Conservation (phyloP, 2,888 invertebrate species). For the Yponomeuta malinellus region DNA sequence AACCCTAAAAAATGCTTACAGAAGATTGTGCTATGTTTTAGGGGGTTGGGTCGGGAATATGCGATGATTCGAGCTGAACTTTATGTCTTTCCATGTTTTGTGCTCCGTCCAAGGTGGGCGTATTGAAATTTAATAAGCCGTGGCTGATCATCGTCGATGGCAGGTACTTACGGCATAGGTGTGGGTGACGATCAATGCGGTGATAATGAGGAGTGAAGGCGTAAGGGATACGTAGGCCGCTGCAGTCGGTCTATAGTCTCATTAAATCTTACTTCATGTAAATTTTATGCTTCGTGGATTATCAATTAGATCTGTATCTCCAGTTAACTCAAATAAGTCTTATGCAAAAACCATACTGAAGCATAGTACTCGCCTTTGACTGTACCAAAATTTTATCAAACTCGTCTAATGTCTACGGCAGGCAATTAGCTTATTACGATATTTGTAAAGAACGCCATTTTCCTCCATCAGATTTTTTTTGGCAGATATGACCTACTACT, state of each 20-base stretch:
- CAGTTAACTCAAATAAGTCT: too few species aligned
- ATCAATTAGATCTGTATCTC: neutral
- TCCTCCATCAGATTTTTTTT: too few species aligned
- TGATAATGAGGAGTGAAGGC: slow-evolving; percentile 10
- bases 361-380: too few species aligned
- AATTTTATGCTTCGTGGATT: neutral
- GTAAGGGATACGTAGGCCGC: slow-evolving; percentile 2
- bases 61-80: neutral
- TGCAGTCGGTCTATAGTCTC: neutral
- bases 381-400: too few species aligned
- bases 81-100: neutral
- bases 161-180: slow-evolving; percentile 2
- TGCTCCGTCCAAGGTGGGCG: slow-evolving; percentile 25
- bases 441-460: too few species aligned
- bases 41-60: too few species aligned
- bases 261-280: neutral
- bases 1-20: too few species aligned
- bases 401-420: too few species aligned
- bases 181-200: slow-evolving; percentile 13
- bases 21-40: too few species aligned
- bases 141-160: slow-evolving; percentile 12
- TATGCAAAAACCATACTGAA: too few species aligned
- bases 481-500: too few species aligned
- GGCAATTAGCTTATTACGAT: too few species aligned
- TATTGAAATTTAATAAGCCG: slow-evolving; percentile 29